Evolutionary conservation across 2,888 invertebrate species (phyloP).

Genomic region (Busseola fusca): DNA sequence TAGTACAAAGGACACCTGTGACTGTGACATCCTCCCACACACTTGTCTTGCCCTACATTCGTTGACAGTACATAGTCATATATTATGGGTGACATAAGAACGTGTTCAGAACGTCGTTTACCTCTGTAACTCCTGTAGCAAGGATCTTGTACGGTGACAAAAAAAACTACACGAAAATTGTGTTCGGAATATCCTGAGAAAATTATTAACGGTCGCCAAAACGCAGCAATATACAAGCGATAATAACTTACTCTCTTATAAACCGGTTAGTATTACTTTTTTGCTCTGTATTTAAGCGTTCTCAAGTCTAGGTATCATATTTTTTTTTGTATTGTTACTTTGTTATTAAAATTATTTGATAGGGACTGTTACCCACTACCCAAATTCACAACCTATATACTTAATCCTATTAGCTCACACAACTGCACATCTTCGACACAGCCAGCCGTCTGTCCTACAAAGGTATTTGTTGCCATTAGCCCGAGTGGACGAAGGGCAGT

Average conservation of each 20-base stretch:
- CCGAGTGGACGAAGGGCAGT: constrained; percentile 58
- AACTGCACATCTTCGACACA: constrained; percentile 27
- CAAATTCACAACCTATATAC: constrained; percentile 8
- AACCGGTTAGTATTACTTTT: background rate
- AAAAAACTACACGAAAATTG: constrained; percentile 17
- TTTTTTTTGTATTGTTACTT: background rate
- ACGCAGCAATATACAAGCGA: background rate
- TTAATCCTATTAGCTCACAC: constrained; percentile 25
- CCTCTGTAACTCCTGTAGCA: constrained; percentile 26
- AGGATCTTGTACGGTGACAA: constrained; percentile 12
- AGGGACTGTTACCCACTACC: background rate
- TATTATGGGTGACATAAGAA: constrained; percentile 29
- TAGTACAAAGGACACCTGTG: constrained; percentile 11
- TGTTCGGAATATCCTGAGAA: background rate
- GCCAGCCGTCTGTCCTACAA: constrained; percentile 16
- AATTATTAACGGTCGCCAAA: background rate
- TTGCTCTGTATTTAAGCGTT: background rate
- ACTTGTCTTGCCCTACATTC: constrained; percentile 10
- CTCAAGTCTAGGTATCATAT: background rate
- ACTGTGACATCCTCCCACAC: constrained; percentile 8
- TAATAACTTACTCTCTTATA: background rate
- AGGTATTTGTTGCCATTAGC: constrained; percentile 53
- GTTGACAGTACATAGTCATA: constrained; percentile 3
- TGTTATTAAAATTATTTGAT: background rate
- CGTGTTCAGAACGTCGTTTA: constrained; percentile 29